Evolutionary conservation across 2,797 vertebrate genomes (phyloP).

Genomic region (Melanotaenia boesemani): DNA sequence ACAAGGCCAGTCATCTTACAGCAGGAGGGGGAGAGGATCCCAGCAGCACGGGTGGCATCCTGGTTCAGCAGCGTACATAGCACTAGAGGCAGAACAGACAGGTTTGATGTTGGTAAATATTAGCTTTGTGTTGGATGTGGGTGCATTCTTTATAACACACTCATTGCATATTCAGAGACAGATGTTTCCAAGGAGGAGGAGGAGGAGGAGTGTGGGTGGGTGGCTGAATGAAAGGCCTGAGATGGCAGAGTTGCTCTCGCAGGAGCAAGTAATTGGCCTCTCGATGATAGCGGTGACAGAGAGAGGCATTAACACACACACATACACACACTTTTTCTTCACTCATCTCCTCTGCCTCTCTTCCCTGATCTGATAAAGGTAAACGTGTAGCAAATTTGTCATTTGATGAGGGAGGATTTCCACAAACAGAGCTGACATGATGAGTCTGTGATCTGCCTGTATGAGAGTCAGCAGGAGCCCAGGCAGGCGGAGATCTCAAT

Average conservation of each 20-base stretch:
- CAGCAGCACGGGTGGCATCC: slow-evolving; percentile 60
- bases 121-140: slow-evolving; percentile 76
- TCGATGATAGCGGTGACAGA: slow-evolving; percentile 81
- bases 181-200: slow-evolving; percentile 79
- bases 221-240: slow-evolving; percentile 78
- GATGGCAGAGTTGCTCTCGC: slow-evolving; percentile 80
- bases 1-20: slow-evolving; percentile 71
- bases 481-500: slow-evolving; percentile 83
- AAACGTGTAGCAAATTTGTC: slow-evolving; percentile 88
- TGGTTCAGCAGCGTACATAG: slow-evolving; percentile 45
- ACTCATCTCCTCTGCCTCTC: slow-evolving; percentile 74
- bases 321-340: slow-evolving; percentile 28
- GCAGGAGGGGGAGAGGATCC: slow-evolving; percentile 61
- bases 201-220: slow-evolving; percentile 54
- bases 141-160: slow-evolving; percentile 73
- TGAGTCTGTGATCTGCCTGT: slow-evolving; percentile 88
- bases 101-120: slow-evolving; percentile 87
- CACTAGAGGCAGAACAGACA: slow-evolving; percentile 72
- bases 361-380: slow-evolving; percentile 89
- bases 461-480: slow-evolving; percentile 83
- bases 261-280: slow-evolving; percentile 90
- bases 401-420: slow-evolving; percentile 88
- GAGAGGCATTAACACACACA: slow-evolving; percentile 62
- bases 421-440: slow-evolving; percentile 88
- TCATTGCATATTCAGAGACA: slow-evolving; percentile 88